phyloP scores from a whole-genome alignment of 2,888 invertebrate genomes.

The Nemurella pictetii region DNA sequence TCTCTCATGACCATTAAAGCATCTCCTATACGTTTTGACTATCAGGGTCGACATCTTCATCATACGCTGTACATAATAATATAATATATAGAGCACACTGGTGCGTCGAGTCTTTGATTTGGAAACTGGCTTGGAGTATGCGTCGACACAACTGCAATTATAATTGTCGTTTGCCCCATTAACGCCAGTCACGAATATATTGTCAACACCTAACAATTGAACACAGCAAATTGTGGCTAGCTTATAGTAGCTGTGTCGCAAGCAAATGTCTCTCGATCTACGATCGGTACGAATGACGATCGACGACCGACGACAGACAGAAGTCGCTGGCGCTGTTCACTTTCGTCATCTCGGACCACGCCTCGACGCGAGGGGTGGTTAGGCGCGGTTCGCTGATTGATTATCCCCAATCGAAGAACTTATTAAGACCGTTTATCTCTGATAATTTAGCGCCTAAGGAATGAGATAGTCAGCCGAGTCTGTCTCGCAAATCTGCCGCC shows the following conservation, averaged over 20 bases:
- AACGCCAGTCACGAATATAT: conserved; percentile 14
- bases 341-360: conserved; percentile 15
- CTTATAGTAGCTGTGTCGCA: background rate
- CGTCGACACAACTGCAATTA: conserved; percentile 7
- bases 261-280: background rate
- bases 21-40: background rate
- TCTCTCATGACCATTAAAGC: background rate
- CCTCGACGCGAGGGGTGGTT: conserved; percentile 9
- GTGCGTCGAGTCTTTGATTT: background rate
- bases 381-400: conserved; percentile 11
- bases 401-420: conserved; percentile 17
- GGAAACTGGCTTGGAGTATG: background rate
- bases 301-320: background rate
- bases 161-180: conserved; percentile 4
- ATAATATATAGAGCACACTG: too few species aligned
- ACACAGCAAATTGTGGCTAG: background rate
- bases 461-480: background rate
- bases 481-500: background rate
- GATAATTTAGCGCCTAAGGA: conserved; percentile 15
- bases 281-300: background rate
- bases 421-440: conserved; percentile 18
- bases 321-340: background rate
- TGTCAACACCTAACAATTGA: conserved; percentile 14
- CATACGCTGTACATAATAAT: background rate
- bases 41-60: conserved; percentile 19